Percentiles rank a stretch among this genome's conserved stretches.
phyloP scores from a whole-genome alignment of 2,888 invertebrate species.

The Heliconius charithonia region DNA sequence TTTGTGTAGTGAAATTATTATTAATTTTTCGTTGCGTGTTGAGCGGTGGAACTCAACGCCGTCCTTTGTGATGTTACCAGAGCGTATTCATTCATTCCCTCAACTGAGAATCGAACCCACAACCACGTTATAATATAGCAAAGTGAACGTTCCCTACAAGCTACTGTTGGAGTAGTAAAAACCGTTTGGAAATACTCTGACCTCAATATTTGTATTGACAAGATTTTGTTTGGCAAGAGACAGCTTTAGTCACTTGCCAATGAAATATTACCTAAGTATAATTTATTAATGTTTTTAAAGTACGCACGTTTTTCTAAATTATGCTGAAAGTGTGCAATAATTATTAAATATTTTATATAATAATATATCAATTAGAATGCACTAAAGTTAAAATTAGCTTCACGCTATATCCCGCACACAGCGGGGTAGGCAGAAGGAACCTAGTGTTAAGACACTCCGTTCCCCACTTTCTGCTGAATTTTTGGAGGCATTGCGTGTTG shows the following conservation, averaged over 20 bases:
- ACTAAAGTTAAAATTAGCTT: too few species aligned
- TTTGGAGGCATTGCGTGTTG: too few species aligned
- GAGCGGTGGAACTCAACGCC: too few species aligned
- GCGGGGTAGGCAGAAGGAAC: too few species aligned
- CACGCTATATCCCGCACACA: too few species aligned
- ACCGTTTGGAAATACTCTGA: conserved; percentile 48
- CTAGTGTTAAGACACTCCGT: too few species aligned
- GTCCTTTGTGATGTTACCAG: too few species aligned
- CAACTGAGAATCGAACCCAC: neutral
- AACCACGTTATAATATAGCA: neutral
- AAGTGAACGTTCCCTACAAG: conserved; percentile 20
- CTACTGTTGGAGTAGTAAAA: conserved; percentile 41
- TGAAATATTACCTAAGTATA: conserved; percentile 24
- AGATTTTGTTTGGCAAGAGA: conserved; percentile 30
- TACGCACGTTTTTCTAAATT: neutral
- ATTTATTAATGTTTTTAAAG: neutral
- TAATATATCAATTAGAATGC: too few species aligned
- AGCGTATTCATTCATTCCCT: neutral
- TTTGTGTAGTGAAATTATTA: too few species aligned
- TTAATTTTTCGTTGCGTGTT: too few species aligned
- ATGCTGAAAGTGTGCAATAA: neutral
- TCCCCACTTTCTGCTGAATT: too few species aligned
- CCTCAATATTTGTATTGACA: conserved; percentile 43
- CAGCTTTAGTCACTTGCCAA: conserved; percentile 23
- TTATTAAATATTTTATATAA: neutral